Percentiles rank a stretch among this genome's conserved stretches.
Conservation (phyloP, 1,140 invertebrate genomes). For the Limonius californicus region DNA sequence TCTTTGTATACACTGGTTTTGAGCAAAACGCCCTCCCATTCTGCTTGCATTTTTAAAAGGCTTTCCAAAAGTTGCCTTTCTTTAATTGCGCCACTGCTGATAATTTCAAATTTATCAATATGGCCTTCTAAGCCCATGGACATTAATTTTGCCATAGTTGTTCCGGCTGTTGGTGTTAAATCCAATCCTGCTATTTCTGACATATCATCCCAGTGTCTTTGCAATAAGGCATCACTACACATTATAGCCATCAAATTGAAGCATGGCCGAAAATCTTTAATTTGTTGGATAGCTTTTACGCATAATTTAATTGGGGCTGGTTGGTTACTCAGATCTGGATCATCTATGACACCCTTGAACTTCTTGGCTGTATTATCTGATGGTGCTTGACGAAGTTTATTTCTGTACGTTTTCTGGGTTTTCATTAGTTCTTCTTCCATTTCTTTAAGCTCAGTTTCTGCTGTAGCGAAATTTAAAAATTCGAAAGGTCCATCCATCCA, state of each 20-base stretch:
- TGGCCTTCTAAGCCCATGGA: constrained; percentile 69
- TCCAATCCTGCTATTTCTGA: constrained; percentile 76
- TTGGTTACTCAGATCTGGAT: constrained; percentile 69
- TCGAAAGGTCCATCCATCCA: constrained; percentile 92
- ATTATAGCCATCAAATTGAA: constrained; percentile 69
- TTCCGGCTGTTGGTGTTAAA: constrained; percentile 80
- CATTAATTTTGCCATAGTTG: constrained; percentile 79
- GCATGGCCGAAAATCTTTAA: constrained; percentile 78
- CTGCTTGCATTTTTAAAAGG: constrained; percentile 77
- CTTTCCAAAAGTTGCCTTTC: constrained; percentile 77
- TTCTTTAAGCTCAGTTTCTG: constrained; percentile 69
- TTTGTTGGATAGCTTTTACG: constrained; percentile 62
- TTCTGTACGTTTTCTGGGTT: constrained; percentile 75
- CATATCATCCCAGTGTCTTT: constrained; percentile 90
- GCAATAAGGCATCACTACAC: constrained; percentile 81
- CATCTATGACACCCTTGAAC: constrained; percentile 69
- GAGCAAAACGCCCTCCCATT: constrained; percentile 79
- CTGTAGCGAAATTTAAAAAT: constrained; percentile 67
- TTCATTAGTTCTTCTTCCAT: constrained; percentile 72
- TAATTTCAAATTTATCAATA: constrained; percentile 77
- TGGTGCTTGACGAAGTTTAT: constrained; percentile 72
- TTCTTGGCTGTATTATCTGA: constrained; percentile 60
- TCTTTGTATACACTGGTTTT: constrained; percentile 72
- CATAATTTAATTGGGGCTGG: constrained; percentile 76
- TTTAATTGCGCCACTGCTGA: constrained; percentile 86